Percentiles rank a stretch among this genome's conserved stretches.
phyloP scores from a whole-genome alignment of 2,113 vertebrate genomes.

The Dendropsophus ebraccatus region DNA sequence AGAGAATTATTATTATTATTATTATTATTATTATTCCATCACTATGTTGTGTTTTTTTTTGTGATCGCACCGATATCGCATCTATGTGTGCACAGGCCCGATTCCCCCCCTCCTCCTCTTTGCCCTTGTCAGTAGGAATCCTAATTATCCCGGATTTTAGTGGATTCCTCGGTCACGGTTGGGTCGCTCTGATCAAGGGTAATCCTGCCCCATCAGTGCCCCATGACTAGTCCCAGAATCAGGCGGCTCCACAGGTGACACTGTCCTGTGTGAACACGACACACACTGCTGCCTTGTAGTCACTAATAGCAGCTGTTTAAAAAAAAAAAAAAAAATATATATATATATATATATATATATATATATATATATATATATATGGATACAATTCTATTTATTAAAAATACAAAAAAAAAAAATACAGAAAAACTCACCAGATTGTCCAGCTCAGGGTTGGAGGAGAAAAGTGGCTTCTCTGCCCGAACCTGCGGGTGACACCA shows the following conservation, averaged over 20 bases:
- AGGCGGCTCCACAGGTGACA: constrained; percentile 44
- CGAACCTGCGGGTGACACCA: constrained; percentile 79
- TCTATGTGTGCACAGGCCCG: background rate
- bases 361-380: too few relatives aligned
- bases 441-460: constrained; percentile 98
- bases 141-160: constrained; percentile 66
- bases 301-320: background rate
- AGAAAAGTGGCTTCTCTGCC: constrained; percentile 98
- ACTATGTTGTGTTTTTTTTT: background rate
- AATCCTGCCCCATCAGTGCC: constrained; percentile 58
- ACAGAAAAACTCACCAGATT: constrained; percentile 90
- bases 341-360: too few relatives aligned
- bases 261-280: background rate
- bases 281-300: too few relatives aligned
- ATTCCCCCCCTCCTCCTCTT: background rate
- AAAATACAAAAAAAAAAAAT: background rate
- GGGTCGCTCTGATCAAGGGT: constrained; percentile 66
- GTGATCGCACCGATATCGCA: background rate
- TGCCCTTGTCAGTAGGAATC: too few relatives aligned
- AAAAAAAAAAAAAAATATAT: background rate
- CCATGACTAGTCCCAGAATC: constrained; percentile 6
- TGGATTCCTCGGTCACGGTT: constrained; percentile 63
- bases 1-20: constrained; percentile 67
- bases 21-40: constrained; percentile 64
- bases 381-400: background rate